phyloP scores from a whole-genome alignment of 2,797 vertebrate genomes.

The Hipposideros larvatus region DNA sequence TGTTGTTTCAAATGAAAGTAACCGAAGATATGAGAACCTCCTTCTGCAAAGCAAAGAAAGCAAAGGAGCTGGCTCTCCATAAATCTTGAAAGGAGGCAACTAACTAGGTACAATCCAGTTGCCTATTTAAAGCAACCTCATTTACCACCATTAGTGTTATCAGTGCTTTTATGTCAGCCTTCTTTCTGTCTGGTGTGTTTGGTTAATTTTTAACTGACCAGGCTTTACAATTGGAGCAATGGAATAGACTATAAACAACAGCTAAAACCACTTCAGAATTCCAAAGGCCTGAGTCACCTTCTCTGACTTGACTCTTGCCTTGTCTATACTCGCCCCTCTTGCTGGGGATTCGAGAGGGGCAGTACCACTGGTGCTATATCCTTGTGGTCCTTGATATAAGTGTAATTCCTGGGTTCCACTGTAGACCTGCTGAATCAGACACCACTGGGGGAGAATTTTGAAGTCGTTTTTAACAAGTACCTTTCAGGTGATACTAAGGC shows the following conservation, averaged over 20 bases:
- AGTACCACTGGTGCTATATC: background rate
- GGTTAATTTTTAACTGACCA: constrained; percentile 77
- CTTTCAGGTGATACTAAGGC: background rate
- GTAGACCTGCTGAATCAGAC: constrained; percentile 32
- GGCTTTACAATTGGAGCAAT: constrained; percentile 44
- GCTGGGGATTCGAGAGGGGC: background rate
- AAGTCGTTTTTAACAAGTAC: background rate
- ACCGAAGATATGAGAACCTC: background rate
- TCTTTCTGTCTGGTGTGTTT: constrained; percentile 48
- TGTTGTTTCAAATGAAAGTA: background rate
- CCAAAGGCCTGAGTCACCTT: constrained; percentile 64
- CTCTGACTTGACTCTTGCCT: background rate
- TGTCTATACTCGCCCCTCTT: background rate
- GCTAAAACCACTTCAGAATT: constrained; percentile 64
- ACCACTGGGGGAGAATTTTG: background rate
- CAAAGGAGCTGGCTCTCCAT: background rate
- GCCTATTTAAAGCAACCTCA: constrained; percentile 19
- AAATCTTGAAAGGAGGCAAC: background rate
- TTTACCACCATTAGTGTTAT: constrained; percentile 61
- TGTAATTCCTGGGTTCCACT: background rate
- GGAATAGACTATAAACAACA: constrained; percentile 62
- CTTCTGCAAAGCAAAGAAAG: background rate
- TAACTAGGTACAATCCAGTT: background rate
- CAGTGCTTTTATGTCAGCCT: constrained; percentile 53
- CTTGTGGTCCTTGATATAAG: constrained; percentile 10